Base-by-base conservation (phyloP, 2,888 invertebrate genomes). In the Dryobotodes eremita region DNA sequence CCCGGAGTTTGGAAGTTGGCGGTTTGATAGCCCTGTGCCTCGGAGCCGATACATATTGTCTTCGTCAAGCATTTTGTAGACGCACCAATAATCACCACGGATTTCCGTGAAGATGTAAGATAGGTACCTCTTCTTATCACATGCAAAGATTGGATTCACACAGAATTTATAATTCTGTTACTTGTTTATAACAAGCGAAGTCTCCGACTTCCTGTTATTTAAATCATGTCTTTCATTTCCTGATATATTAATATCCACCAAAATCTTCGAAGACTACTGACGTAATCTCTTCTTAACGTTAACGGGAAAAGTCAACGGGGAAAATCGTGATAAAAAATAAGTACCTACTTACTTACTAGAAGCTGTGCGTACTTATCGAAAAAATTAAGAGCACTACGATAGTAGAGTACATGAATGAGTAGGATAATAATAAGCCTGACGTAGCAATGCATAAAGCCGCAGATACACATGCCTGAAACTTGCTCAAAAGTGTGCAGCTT, bases 361-460 rank as follows among this genome's bases (percentile, higher is more conserved):
- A 61, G 36, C 31, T 31, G 59, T 55, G 59, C 79, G 62, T 70
- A 50, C 46, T 71, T 75, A 50, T 57, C 0, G 36, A 73, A 73
- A 73, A 77, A 71, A 59, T 59, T 57, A 62, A 75, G 55, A 69
- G 68, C 71, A 72, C n/a, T 62, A 42, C 48, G 57, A 64, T 57
- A 71, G 59, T 61, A 36, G 20, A 84, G 61, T 68, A 62, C 65
- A 86, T 73, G 55, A 66, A 80, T 84, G 74, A 80, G 62, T 66
- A 50, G 48, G 42, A 93, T 64, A 78, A 79, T 55, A 77, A 76
- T 61, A 74, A 62, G 20, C 7, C 23, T 86, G 71, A 65, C 36
- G 59, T 76, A 71, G 42, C 74, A 62, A 69, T 61, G 59, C 53
- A 71, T 46, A 42, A 31, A 77, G 48, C 42, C 20, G 31, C 8